Evolutionary conservation across 2,113 vertebrate genomes (phyloP), one percentile per base, ranked within the genome.

Genomic region (Sminthopsis crassicaudata): DNA sequence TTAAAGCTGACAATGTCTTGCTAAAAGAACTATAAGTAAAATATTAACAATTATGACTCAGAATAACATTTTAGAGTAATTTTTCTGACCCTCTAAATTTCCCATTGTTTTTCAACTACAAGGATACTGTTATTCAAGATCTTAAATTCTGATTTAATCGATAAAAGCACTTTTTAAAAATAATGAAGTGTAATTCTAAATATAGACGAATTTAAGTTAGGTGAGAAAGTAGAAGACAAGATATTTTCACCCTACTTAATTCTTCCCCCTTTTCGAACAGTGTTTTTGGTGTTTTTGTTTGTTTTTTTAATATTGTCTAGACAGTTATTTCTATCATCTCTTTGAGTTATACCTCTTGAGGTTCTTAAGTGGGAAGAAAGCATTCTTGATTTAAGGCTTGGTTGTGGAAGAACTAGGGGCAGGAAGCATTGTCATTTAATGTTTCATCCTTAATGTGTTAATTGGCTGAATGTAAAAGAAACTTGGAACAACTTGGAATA

Each of bases 241-340:
- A 54, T 57, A 46, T 30, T 1, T 1, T 11, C 46, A 30, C 26
- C 76, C 0, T 6, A 14, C n/a, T 2, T 12, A 36, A 36, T 2
- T 54, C 90, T 23, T 23, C 27, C 48, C 36, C 30, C 19, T 5
- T 26, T 48, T 54, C 1, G 89, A 19, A 42, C 96, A 0, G 48
- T 46, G 96, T 24, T 55, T 94, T 88, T 67, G 50, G 50, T 16
- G 19, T 14, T 54, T 53, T 54, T 54, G 19, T 23, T 19, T 50
- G 89, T 25, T 60, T 27, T 54, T 26, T 27, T 0, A 2, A 7
- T 76, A 51, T 24, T 8, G 36, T 26, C 11, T 92, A 14, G 0
- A 2, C 26, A 0, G 36, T 50, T 30, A 4, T 27, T 50, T 90
- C 48, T 67, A 0, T 90, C 55, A 54, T 22, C 42, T 36, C 88